Conservation (phyloP, 2,797 vertebrate species). For the Craterocephalus amniculus region DNA sequence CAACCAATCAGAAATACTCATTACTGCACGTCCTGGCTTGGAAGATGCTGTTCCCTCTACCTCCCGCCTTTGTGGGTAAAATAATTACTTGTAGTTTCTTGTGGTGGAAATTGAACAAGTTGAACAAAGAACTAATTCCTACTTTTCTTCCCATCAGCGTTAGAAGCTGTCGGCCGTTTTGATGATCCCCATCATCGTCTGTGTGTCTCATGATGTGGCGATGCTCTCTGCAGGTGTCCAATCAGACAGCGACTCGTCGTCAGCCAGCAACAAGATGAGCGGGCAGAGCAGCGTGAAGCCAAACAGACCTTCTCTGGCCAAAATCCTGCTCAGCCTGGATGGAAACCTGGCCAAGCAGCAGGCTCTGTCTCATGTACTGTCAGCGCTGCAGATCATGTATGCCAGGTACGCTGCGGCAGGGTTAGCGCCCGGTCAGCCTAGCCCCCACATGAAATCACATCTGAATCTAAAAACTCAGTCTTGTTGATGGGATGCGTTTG, state of each 20-base stretch:
- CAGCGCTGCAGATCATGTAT: slow-evolving; percentile 96
- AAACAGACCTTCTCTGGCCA: slow-evolving; percentile 94
- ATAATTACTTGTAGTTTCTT: not conserved
- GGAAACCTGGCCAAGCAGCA: slow-evolving; percentile 96
- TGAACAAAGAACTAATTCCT: not conserved
- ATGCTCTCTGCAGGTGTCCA: slow-evolving; percentile 86
- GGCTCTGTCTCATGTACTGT: slow-evolving; percentile 92
- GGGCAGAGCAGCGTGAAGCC: slow-evolving; percentile 88
- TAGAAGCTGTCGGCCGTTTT: not conserved
- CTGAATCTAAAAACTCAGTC: not conserved
- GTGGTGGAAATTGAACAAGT: not conserved
- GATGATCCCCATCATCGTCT: not conserved
- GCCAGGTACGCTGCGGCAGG: slow-evolving; percentile 86
- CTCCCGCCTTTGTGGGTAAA: not conserved
- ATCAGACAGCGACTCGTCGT: slow-evolving; percentile 92
- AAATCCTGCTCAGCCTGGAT: slow-evolving; percentile 95
- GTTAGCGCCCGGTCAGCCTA: no score
- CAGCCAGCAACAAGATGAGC: slow-evolving; percentile 92
- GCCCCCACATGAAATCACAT: no score
- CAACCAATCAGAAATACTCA: no score
- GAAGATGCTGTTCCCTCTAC: not conserved
- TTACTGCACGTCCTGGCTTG: no score
- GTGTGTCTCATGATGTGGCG: slow-evolving; percentile 20
- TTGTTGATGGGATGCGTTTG: slow-evolving; percentile 28
- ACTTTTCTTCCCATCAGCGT: not conserved